phyloP scores from a whole-genome alignment of 23 tunicate species.

The Trididemnum clinides region DNA sequence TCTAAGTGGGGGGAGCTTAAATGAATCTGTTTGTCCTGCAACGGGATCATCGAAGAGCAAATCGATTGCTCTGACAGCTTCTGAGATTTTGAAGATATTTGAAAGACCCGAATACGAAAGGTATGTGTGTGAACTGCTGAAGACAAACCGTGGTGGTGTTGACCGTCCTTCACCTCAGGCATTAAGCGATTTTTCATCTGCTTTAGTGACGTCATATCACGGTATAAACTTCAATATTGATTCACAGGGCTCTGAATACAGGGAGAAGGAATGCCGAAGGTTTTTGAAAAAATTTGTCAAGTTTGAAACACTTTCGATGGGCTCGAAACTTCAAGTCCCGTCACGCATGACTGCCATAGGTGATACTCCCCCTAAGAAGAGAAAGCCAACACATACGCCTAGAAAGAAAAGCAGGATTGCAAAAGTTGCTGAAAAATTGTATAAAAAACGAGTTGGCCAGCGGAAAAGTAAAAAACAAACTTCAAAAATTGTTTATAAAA shows the following conservation, averaged over 20 bases:
- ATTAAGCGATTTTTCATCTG: conserved; percentile 14
- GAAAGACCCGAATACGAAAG: not conserved
- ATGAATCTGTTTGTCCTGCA: not conserved
- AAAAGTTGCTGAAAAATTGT: conserved; percentile 75
- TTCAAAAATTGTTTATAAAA: no score
- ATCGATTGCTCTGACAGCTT: not conserved
- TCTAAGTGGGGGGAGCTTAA: not conserved
- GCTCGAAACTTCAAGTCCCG: conserved; percentile 50
- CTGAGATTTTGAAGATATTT: not conserved
- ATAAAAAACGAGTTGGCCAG: conserved; percentile 24
- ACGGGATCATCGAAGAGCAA: not conserved
- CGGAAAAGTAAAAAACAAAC: conserved; percentile 1
- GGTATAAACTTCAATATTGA: conserved; percentile 47
- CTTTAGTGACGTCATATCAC: conserved; percentile 21
- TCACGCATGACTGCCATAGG: conserved; percentile 36
- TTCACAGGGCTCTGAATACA: conserved; percentile 47
- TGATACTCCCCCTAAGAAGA: conserved; percentile 44
- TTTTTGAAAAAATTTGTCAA: conserved; percentile 50
- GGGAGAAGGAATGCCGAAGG: conserved; percentile 43
- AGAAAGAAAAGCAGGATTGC: conserved; percentile 42
- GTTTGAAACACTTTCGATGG: conserved; percentile 69
- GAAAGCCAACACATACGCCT: not conserved
- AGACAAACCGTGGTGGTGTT: not conserved
- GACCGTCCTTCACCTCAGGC: not conserved
- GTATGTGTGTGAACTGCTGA: not conserved